A percentile compares a stretch with the other conserved stretches of the same genome.
Evolutionary conservation across 1,140 invertebrate species (phyloP).

Genomic region (Drosophila lacertosa): DNA sequence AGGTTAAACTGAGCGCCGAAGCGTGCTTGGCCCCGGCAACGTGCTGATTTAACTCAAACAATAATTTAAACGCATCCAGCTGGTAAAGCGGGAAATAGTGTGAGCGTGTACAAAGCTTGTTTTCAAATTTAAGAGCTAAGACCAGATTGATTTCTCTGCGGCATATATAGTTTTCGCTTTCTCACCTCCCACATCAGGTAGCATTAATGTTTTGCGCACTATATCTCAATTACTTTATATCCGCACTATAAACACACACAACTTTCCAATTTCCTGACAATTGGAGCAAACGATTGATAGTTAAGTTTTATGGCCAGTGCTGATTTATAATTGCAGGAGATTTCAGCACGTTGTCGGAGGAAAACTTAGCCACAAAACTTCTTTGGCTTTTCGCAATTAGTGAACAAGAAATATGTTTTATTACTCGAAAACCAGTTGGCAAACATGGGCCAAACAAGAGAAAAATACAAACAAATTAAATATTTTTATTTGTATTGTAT

Average conservation of each 20-base stretch:
- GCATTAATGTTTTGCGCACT: constrained; percentile 26
- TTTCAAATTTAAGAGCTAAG: constrained; percentile 13
- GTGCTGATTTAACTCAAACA: constrained; percentile 21
- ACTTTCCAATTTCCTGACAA: constrained; percentile 64
- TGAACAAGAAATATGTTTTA: constrained; percentile 50
- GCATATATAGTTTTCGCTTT: constrained; percentile 10
- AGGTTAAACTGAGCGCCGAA: constrained; percentile 68
- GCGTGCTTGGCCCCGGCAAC: constrained; percentile 40
- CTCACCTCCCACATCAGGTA: constrained; percentile 36
- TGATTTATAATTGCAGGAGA: constrained; percentile 51
- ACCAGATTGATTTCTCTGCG: constrained; percentile 2
- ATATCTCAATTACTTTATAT: constrained; percentile 45
- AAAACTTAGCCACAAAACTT: constrained; percentile 35
- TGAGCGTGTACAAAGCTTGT: neutral
- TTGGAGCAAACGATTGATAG: constrained; percentile 63
- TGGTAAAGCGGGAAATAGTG: constrained; percentile 7
- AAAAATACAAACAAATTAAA: constrained; percentile 6
- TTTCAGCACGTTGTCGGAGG: constrained; percentile 44
- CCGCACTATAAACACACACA: constrained; percentile 41
- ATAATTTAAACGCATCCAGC: constrained; percentile 12
- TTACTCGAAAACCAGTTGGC: constrained; percentile 57
- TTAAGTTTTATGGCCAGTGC: constrained; percentile 55
- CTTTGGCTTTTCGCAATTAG: constrained; percentile 47
- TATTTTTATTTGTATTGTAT: constrained; percentile 22
- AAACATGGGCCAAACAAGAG: constrained; percentile 36